A percentile compares a stretch with the other conserved stretches of the same genome.
Conservation (phyloP, 2,888 invertebrate genomes). For the Dusona sp. region DNA sequence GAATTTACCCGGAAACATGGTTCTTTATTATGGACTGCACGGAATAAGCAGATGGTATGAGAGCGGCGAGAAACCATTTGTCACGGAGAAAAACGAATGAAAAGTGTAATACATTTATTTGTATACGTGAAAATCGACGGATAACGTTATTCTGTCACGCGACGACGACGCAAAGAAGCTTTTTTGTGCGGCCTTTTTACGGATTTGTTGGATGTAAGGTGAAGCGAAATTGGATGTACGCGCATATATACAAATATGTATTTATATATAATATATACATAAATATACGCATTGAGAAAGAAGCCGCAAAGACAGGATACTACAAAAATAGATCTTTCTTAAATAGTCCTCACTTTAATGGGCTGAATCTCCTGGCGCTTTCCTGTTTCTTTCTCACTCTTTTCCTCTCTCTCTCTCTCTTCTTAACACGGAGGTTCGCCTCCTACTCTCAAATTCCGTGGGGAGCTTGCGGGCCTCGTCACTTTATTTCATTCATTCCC, state of each 20-base stretch:
- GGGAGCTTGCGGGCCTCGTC: neutral
- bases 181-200: constrained; percentile 12
- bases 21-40: neutral
- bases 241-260: neutral
- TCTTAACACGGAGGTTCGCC: neutral
- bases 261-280: neutral
- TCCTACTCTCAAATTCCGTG: neutral
- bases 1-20: neutral
- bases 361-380: neutral
- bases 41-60: neutral
- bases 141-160: constrained; percentile 16
- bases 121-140: neutral
- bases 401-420: neutral
- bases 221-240: constrained; percentile 10
- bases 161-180: neutral
- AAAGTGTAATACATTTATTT: neutral
- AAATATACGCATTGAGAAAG: neutral
- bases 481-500: constrained; percentile 9
- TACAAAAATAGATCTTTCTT: constrained; percentile 5
- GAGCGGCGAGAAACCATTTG: neutral
- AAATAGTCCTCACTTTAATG: constrained; percentile 12
- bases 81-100: neutral
- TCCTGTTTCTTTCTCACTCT: neutral
- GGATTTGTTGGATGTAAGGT: constrained; percentile 4
- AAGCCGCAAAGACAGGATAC: neutral